These are phyloP conservation scores for Mormoops blainvillei DNA, from an alignment of 2,113 vertebrate genomes.

Conservation along the genomic window DNA sequence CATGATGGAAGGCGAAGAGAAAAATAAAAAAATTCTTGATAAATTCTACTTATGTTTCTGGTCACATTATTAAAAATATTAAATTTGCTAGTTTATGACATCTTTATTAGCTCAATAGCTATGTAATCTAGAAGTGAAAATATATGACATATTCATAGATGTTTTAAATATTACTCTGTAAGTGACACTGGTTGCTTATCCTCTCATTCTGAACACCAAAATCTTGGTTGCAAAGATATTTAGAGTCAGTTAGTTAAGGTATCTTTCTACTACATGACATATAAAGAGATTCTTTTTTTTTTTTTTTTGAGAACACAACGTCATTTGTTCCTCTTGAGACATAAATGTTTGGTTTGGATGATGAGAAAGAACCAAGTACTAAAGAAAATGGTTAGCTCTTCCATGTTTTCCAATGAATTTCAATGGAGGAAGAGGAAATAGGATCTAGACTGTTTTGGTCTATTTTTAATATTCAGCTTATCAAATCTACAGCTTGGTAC, in stretches of 20 bases:
- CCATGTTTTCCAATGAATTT: neutral
- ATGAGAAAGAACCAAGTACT: neutral
- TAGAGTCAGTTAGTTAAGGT: neutral
- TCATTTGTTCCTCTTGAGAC: conserved; percentile 28
- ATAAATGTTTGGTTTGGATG: neutral
- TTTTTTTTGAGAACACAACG: neutral
- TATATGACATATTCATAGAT: neutral
- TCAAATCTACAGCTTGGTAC: neutral
- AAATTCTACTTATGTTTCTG: conserved; percentile 10
- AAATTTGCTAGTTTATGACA: neutral
- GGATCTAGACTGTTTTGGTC: neutral
- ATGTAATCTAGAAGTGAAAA: neutral
- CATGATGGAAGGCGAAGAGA: neutral
- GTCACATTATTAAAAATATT: neutral
- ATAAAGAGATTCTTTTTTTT: neutral
- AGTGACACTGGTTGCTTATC: neutral
- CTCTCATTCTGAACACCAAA: neutral
- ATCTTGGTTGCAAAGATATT: neutral
- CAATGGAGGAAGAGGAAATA: neutral
- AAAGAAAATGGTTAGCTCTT: neutral
- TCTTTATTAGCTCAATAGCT: neutral
- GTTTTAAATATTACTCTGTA: neutral
- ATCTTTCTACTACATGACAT: neutral
- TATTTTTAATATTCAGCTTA: neutral
- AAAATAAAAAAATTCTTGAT: neutral